Conservation (phyloP, 1,140 invertebrate species). For the Whitmania pigra region DNA sequence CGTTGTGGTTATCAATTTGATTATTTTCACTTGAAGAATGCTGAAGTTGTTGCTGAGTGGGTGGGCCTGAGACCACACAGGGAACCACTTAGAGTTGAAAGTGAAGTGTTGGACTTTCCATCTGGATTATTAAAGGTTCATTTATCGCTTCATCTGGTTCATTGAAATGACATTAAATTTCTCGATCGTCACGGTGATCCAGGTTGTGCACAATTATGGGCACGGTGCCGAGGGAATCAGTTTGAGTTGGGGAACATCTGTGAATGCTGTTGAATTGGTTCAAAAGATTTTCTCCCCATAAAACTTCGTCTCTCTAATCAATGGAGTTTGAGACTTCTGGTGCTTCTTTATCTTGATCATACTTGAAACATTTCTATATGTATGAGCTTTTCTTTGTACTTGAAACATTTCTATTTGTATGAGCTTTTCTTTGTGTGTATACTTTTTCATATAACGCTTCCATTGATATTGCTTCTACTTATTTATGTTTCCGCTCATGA, state of each 20-base stretch:
- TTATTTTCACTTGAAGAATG: constrained; percentile 16
- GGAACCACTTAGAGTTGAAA: constrained; percentile 59
- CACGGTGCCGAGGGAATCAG: constrained; percentile 81
- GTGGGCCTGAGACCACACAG: constrained; percentile 18
- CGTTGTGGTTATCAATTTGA: neutral
- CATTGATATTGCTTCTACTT: too few relatives aligned
- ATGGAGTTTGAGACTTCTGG: too few relatives aligned
- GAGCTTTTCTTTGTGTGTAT: too few relatives aligned
- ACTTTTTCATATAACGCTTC: too few relatives aligned
- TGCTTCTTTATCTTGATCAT: too few relatives aligned
- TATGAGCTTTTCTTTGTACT: too few relatives aligned
- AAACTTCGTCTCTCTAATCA: too few relatives aligned
- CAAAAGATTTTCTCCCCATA: too few relatives aligned
- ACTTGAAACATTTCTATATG: too few relatives aligned
- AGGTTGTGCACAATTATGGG: constrained; percentile 73
- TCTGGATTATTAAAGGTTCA: neutral
- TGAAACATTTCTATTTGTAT: too few relatives aligned
- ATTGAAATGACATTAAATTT: neutral
- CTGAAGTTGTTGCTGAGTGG: constrained; percentile 18
- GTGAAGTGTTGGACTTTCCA: constrained; percentile 35
- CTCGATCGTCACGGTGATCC: neutral
- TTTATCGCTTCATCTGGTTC: neutral
- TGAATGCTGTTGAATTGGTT: constrained; percentile 56
- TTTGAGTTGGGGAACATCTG: constrained; percentile 71
- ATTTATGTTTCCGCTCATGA: too few relatives aligned